A percentile compares a stretch with the other conserved stretches of the same genome.
Evolutionary conservation across 1,140 invertebrate genomes (phyloP).

Genomic region (Planococcus citri): DNA sequence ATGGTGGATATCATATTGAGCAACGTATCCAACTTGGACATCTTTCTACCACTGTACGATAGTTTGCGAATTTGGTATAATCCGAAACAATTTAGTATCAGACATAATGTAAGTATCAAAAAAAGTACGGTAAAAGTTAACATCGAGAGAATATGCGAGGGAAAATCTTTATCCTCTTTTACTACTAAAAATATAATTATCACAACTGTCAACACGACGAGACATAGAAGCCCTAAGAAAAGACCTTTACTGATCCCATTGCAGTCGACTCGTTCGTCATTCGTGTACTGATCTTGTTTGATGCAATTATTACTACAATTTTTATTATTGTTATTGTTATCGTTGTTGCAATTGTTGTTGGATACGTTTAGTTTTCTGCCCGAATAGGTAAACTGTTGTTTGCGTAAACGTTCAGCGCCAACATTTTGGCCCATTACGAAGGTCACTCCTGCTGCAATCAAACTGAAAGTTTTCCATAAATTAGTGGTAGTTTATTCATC

Average conservation of each 20-base stretch:
- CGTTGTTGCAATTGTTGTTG: conserved; percentile 22
- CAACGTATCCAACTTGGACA: conserved; percentile 37
- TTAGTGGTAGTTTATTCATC: background rate
- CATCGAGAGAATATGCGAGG: conserved; percentile 36
- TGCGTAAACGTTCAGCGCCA: conserved; percentile 33
- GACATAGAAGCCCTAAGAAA: conserved; percentile 46
- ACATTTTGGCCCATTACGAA: conserved; percentile 49
- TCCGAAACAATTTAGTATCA: conserved; percentile 30
- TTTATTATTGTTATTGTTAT: conserved; percentile 24
- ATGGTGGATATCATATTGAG: conserved; percentile 39
- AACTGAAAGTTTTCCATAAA: conserved; percentile 32
- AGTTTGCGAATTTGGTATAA: conserved; percentile 39
- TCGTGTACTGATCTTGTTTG: conserved; percentile 20
- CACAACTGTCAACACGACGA: conserved; percentile 46
- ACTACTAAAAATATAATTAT: conserved; percentile 51
- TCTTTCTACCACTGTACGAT: conserved; percentile 34
- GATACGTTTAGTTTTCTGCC: conserved; percentile 32
- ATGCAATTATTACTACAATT: conserved; percentile 16
- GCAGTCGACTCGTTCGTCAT: conserved; percentile 37
- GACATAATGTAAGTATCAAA: conserved; percentile 35
- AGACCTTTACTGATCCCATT: conserved; percentile 45
- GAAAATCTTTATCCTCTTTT: conserved; percentile 42
- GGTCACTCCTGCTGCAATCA: conserved; percentile 48
- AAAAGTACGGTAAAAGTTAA: conserved; percentile 37
- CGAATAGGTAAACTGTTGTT: conserved; percentile 10